phyloP scores from a whole-genome alignment of 2,888 invertebrate species.

The Parapristionchus giblindavisi region DNA sequence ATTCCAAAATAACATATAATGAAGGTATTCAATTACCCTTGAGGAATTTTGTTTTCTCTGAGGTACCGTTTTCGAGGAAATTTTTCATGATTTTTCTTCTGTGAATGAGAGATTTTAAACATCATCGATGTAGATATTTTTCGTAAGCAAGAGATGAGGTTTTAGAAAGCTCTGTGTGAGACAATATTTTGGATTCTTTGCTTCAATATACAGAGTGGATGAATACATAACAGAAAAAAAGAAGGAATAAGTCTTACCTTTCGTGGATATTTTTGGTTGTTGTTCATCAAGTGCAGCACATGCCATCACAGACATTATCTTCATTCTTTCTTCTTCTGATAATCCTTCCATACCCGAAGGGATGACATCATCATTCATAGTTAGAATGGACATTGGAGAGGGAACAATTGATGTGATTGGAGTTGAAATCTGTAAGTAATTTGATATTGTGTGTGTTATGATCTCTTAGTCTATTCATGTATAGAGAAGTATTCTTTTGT shows the following conservation, averaged over 20 bases:
- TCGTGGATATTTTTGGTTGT: background rate
- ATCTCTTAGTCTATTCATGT: too few relatives aligned
- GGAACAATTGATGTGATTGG: background rate
- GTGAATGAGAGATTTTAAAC: too few relatives aligned
- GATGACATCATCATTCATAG: background rate
- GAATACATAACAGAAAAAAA: too few relatives aligned
- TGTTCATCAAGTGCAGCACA: conserved; percentile 73
- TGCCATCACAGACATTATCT: conserved; percentile 77
- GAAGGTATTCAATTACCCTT: too few relatives aligned
- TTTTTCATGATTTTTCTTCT: too few relatives aligned
- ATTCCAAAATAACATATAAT: too few relatives aligned
- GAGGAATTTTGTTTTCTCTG: too few relatives aligned
- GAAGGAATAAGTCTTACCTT: background rate
- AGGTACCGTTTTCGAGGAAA: too few relatives aligned
- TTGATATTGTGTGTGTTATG: background rate
- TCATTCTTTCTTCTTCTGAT: conserved; percentile 76
- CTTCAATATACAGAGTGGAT: too few relatives aligned
- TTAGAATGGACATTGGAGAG: background rate
- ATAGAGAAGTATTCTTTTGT: too few relatives aligned
- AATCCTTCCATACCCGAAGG: conserved; percentile 69
- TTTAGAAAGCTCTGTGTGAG: background rate
- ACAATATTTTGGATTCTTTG: background rate
- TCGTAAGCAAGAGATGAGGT: background rate
- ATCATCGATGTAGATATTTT: background rate
- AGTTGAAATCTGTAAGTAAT: background rate